Base-by-base conservation (phyloP, 2,888 invertebrate species). In the Tachina grossa region DNA sequence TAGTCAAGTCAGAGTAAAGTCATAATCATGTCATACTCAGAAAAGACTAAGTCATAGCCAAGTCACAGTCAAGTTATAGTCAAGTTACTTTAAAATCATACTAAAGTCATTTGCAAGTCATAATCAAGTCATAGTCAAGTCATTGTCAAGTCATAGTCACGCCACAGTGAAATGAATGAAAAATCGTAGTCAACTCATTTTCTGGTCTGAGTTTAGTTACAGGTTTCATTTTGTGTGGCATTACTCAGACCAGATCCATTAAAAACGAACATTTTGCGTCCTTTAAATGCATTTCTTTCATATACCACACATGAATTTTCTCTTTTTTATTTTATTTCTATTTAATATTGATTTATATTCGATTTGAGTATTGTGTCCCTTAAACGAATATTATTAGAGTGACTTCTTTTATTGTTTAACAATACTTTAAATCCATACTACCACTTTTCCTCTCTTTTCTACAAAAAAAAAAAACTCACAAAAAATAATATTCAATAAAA, bases 401-500 rank as follows among this genome's bases (percentile, higher is more conserved):
- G 55, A 74, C 74, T 61, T 45, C 78, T 63, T 75, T 78, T 72
- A 84, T 81, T 84, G 68, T 85, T 78, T 69, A 77, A 68, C 63
- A 71, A 75, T 75, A 61, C 66, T 81, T 72, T 81, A 76, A 84
- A 72, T 65, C 72, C 31, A 72, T 76, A 45, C 69, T 41, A 66
- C 51, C 71, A 78, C 71, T 74, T 72, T 75, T 66, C 55, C 66
- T 51, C 61, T 71, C 49, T 69, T 53, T 69, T 53, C 9, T 57
- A 13, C 14, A 39, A 78, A 75, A 49, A 80, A 63, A 78, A 77
- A 55, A 22, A 1, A 22, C 22, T 19, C 9, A 69, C 2, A 72
- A 66, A 68, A 43, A 59, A 53, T 59, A 86, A 87, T 75, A 86
- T 85, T 83, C 81, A 87, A 87, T 86, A 86, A 87, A 86, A 87